phyloP scores from a whole-genome alignment of 1,140 invertebrate species.

The Cataglyphis hispanica region DNA sequence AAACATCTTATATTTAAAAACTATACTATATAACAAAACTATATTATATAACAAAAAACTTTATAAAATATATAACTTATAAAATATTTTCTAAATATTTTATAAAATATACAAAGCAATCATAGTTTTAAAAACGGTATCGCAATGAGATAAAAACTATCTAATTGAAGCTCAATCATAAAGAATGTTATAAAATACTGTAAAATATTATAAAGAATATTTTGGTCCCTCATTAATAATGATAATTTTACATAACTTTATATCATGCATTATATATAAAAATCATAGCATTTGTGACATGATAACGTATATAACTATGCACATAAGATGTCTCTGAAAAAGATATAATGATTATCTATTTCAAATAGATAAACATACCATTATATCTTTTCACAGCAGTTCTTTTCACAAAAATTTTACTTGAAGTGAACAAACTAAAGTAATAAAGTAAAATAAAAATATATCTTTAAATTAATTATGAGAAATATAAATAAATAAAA shows the following conservation, averaged over 20 bases:
- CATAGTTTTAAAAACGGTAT: not conserved
- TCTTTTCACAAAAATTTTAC: not conserved
- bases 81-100: too few species aligned
- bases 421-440: not conserved
- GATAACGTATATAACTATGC: not conserved
- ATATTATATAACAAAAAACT: not conserved
- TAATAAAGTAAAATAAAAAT: not conserved
- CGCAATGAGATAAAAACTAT: not conserved
- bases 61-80: not conserved
- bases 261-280: not conserved
- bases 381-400: too few species aligned
- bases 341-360: not conserved
- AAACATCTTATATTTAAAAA: not conserved
- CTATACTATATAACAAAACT: too few species aligned
- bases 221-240: not conserved
- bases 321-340: constrained; percentile 9
- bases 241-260: not conserved
- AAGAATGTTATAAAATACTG: constrained; percentile 6
- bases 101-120: not conserved
- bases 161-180: not conserved
- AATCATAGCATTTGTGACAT: not conserved
- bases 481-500: not conserved
- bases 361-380: too few species aligned
- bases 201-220: not conserved
- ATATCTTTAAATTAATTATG: not conserved